A percentile compares a stretch with the other conserved stretches of the same genome.
phyloP scores from a whole-genome alignment of 1,140 invertebrate species.

The Sitodiplosis mosellana region DNA sequence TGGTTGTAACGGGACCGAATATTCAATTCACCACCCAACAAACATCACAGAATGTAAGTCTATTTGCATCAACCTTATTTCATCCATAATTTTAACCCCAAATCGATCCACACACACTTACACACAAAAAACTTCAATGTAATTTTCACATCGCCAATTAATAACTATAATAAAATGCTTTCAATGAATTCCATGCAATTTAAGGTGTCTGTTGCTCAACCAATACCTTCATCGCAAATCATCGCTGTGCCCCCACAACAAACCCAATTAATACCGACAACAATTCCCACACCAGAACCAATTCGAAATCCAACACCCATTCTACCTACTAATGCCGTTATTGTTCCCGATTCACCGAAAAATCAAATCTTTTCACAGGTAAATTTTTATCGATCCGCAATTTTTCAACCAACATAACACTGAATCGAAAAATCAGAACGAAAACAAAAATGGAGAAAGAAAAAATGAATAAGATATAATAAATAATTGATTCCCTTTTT shows the following conservation, averaged over 20 bases:
- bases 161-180: neutral
- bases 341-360: neutral
- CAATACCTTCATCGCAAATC: neutral
- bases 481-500: no score
- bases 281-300: conserved; percentile 15
- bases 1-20: conserved; percentile 1
- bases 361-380: neutral
- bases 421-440: no score
- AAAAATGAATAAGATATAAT: no score
- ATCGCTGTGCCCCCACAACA: conserved; percentile 5
- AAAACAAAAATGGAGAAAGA: no score
- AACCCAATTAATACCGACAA: conserved; percentile 13
- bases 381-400: neutral
- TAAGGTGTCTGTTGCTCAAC: neutral
- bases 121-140: neutral
- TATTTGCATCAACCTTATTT: neutral
- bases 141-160: neutral
- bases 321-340: neutral
- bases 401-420: no score
- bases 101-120: neutral
- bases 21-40: conserved; percentile 3
- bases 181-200: neutral
- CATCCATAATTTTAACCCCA: neutral
- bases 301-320: conserved; percentile 16
- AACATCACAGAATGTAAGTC: neutral